phyloP scores from a whole-genome alignment of 2,888 invertebrate genomes.

The Microctonus brassicae region DNA sequence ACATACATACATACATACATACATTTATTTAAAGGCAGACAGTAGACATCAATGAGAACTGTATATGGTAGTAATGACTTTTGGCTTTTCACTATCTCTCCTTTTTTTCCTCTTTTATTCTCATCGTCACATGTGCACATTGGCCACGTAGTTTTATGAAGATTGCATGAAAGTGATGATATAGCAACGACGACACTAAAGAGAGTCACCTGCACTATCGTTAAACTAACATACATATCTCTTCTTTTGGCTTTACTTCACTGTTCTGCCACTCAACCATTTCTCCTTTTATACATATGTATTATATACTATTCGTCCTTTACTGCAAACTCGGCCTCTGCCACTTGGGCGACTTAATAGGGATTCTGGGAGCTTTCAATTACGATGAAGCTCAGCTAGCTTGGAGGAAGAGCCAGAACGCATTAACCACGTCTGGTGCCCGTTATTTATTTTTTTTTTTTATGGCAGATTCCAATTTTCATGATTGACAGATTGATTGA shows the following conservation, averaged over 20 bases:
- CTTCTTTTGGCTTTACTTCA: conserved; percentile 16
- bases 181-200: conserved; percentile 11
- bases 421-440: conserved; percentile 35
- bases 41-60: neutral
- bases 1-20: neutral
- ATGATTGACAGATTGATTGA: conserved; percentile 31
- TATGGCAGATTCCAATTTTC: conserved; percentile 32
- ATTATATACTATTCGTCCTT: neutral
- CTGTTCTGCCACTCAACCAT: neutral
- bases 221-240: conserved; percentile 17
- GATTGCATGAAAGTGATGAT: conserved; percentile 37
- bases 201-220: conserved; percentile 25
- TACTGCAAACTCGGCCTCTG: conserved; percentile 15
- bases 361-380: conserved; percentile 46
- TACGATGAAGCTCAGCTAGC: conserved; percentile 50
- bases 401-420: conserved; percentile 39
- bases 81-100: neutral
- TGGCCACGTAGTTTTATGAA: conserved; percentile 38
- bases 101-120: neutral
- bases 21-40: too few species aligned
- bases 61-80: neutral
- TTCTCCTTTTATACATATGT: neutral
- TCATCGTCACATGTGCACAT: neutral
- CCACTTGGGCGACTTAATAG: conserved; percentile 33
- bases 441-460: conserved; percentile 14